Evolutionary conservation across 2,113 vertebrate species (phyloP), one percentile per base, ranked within the genome.

Genomic region (Uria aalge): DNA sequence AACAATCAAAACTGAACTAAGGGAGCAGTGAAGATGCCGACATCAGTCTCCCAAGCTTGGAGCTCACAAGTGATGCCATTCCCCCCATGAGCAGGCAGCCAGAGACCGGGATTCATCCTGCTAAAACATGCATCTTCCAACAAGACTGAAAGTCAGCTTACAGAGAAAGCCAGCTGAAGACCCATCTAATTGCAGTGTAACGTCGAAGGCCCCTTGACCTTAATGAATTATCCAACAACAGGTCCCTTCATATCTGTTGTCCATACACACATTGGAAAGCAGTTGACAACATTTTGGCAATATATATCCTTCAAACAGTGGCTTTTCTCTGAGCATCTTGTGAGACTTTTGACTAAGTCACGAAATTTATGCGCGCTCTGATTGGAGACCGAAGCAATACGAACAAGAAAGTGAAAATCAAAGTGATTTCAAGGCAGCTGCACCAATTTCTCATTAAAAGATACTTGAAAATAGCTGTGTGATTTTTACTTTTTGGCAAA

Each of bases 401-500:
- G 66, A 64, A 79, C 32, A 84, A 75, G 73, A 85, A 48, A 66
- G 38, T 19, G n/a, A 79, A 92, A 95, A 95, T 90, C 92, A 63
- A 94, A 95, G 89, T 16, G 26, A 79, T 91, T 92, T 92, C 62
- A 85, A 89, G 77, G 69, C 71, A 89, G 45, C 80, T 90, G 77
- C 86, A 92, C 53, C 45, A 6, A 95, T 76, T 91, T 69, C 92
- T 95, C 71, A 66, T 87, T 94, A 94, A 90, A 85, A 83, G 43
- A 73, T 15, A 66, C 89, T 91, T 91, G 77, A 91, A 94, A 94
- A 95, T 87, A 89, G 41, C 80, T 81, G 62, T 82, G 89, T 79
- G 86, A 88, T 89, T 95, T 92, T 89, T 76, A 79, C 30, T 72
- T 79, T 85, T 55, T 94, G 89, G 92, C 92, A 91, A 73, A 73